Base-by-base conservation (phyloP, 2,888 invertebrate genomes). In the Bruchidius siliquastri region DNA sequence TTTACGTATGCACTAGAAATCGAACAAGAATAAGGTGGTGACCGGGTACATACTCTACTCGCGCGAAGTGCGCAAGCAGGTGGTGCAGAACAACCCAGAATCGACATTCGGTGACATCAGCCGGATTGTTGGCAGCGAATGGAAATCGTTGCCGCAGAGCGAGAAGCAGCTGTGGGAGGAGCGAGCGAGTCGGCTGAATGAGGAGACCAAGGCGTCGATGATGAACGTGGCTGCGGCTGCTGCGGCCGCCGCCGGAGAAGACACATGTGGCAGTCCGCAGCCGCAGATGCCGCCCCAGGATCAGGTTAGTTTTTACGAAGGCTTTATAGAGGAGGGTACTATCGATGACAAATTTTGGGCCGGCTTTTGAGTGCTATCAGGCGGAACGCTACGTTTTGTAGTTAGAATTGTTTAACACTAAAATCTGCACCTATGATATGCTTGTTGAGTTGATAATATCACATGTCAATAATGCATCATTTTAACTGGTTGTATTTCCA, bases 11-110 rank as follows among this genome's bases (percentile, higher is more conserved):
- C 21, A 18, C 66, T 78, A 87, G 86, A 88, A 88, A 85, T 84
- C 86, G 71, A 86, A 91, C 83, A 92, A 92, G 80, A 95, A 94
- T 88, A 93, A 95, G 87, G 90, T 95, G 77, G 94, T 95, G 81
- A 98, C 98, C 75, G 99, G 99, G 10, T 99, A 99, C 88, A 99
- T 99, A 80, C 90, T 99, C 75, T 99, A 98, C 88, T 98, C 99
- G 68, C 95, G 98, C 83, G 99, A 99, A 88, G 94, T 97, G 71
- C 91, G 99, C 73, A 96, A 97, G 86, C 92, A 93, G 72, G 95
- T 99, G 78, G 94, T 96, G 77, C 94, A 95, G 80, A 96, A 94
- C 84, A 97, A 99, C 88, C 99, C 99, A 0, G 97, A 96, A 76
- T 93, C 95, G 73, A 93, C 94, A 3, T 99, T 99, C 87, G 99